Percentiles rank a stretch among this genome's conserved stretches.
phyloP scores from a whole-genome alignment of 2,888 invertebrate genomes.

The Acrobasis suavella region DNA sequence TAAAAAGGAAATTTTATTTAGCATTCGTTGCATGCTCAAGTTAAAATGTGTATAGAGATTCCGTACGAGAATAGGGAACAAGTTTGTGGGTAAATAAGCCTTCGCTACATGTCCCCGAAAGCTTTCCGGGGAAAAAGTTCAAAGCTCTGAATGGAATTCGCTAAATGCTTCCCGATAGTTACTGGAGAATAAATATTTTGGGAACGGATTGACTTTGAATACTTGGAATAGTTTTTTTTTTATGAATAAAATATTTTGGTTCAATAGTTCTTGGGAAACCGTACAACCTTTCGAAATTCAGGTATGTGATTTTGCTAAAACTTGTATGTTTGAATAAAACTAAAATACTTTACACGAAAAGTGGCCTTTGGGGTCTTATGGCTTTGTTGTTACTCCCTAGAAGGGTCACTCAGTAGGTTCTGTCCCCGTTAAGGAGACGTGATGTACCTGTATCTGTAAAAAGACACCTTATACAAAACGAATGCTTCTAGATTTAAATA shows the following conservation, averaged over 20 bases:
- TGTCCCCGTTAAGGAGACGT: too few relatives aligned
- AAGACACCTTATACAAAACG: too few relatives aligned
- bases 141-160: constrained; percentile 11
- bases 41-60: not conserved
- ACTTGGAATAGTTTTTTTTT: not conserved
- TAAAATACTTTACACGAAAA: too few relatives aligned
- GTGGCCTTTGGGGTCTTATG: too few relatives aligned
- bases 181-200: not conserved
- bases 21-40: constrained; percentile 6
- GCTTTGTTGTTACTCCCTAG: too few relatives aligned
- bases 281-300: too few relatives aligned
- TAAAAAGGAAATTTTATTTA: constrained; percentile 6
- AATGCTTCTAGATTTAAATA: too few relatives aligned
- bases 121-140: constrained; percentile 10
- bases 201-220: not conserved
- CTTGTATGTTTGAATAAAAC: too few relatives aligned
- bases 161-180: constrained; percentile 10
- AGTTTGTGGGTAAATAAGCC: constrained; percentile 11
- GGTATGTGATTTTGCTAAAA: too few relatives aligned
- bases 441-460: too few relatives aligned
- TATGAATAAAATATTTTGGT: not conserved
- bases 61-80: constrained; percentile 8
- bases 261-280: too few relatives aligned
- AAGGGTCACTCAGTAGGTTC: too few relatives aligned
- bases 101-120: constrained; percentile 3